Evolutionary conservation across 2,797 vertebrate genomes (phyloP).

Genomic region (Coendou prehensilis): DNA sequence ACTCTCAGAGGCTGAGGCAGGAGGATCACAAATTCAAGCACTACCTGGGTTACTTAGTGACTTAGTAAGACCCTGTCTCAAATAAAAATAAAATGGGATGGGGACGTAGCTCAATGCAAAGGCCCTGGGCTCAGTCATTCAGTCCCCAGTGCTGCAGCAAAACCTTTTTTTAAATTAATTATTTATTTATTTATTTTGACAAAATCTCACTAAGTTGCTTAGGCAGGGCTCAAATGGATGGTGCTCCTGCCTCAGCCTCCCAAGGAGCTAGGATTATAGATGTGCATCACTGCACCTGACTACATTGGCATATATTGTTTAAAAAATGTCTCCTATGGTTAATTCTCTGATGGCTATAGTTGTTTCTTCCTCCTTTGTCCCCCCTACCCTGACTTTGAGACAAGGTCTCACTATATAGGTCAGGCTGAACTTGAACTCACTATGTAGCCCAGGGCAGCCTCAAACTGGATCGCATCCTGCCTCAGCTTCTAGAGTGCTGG

Average conservation of each 20-base stretch:
- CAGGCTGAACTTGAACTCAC: neutral
- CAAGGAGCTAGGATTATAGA: neutral
- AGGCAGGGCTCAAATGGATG: neutral
- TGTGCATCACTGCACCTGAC: neutral
- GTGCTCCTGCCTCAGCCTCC: neutral
- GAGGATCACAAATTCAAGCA: neutral
- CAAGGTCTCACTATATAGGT: neutral
- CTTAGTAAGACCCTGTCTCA: neutral
- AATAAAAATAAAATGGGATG: neutral
- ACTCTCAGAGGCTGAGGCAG: neutral
- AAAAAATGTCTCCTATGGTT: neutral
- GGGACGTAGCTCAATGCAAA: neutral
- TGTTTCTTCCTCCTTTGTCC: neutral
- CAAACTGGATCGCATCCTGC: neutral
- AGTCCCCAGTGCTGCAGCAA: neutral
- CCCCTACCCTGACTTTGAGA: neutral
- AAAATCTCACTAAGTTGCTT: neutral
- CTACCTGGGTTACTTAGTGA: neutral
- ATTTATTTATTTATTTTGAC: no score
- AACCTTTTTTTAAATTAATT: neutral
- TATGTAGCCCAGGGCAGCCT: neutral
- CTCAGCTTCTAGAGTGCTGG: neutral
- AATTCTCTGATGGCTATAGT: rapidly evolving
- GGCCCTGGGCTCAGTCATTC: neutral
- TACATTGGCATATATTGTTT: neutral